Percentiles rank a stretch among this genome's conserved stretches.
These are phyloP conservation scores for Sitophilus oryzae DNA, from an alignment of 1,140 invertebrate species.

Conservation along the genomic window DNA sequence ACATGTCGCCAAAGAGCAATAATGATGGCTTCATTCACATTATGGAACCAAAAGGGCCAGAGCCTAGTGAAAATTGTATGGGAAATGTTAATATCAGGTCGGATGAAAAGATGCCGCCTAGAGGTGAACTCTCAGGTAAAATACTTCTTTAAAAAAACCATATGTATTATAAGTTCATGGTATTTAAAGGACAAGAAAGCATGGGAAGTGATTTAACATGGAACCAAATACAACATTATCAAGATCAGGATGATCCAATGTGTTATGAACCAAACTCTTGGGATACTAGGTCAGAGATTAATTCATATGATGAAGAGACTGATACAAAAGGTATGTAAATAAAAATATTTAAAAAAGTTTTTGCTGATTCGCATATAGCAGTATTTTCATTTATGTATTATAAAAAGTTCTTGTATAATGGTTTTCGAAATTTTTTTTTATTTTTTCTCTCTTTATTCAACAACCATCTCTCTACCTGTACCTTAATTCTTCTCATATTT, in stretches of 20 bases:
- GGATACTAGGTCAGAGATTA: slow-evolving; percentile 10
- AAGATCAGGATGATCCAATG: slow-evolving; percentile 42
- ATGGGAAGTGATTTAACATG: slow-evolving; percentile 52
- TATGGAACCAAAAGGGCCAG: slow-evolving; percentile 45
- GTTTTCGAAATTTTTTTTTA: too few species aligned
- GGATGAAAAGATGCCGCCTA: slow-evolving; percentile 76
- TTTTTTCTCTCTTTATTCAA: too few species aligned
- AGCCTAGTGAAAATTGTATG: slow-evolving; percentile 47
- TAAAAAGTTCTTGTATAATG: too few species aligned
- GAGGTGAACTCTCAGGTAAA: slow-evolving; percentile 65
- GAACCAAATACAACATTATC: slow-evolving; percentile 36
- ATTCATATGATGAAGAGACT: slow-evolving; percentile 1
- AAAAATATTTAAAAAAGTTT: too few species aligned
- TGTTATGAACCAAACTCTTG: slow-evolving; percentile 19
- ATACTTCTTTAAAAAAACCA: not conserved
- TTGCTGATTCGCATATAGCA: too few species aligned
- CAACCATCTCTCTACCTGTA: too few species aligned
- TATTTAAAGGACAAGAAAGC: slow-evolving; percentile 59
- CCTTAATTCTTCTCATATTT: too few species aligned
- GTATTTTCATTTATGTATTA: too few species aligned
- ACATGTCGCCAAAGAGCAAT: slow-evolving; percentile 17
- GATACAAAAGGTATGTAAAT: slow-evolving; percentile 11
- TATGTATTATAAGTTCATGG: not conserved
- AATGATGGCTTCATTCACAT: slow-evolving; percentile 19
- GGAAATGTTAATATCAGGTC: slow-evolving; percentile 72